Evolutionary conservation across 2,888 invertebrate species (phyloP).

Genomic region (Helleia helle): DNA sequence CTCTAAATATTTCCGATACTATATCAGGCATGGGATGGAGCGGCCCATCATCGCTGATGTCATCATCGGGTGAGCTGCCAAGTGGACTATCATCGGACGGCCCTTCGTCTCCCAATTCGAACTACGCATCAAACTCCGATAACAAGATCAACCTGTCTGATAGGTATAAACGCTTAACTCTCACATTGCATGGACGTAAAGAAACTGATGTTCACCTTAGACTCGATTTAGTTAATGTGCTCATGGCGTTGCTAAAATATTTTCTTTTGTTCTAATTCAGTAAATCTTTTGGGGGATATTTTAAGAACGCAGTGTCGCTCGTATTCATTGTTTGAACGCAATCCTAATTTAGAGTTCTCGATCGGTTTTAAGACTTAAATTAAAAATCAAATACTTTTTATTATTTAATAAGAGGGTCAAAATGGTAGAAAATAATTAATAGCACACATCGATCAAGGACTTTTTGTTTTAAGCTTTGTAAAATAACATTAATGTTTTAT

Average conservation of each 20-base stretch:
- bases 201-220: too few relatives aligned
- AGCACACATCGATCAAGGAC: background rate
- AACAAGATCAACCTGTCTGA: slow-evolving; percentile 37
- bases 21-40: slow-evolving; percentile 83
- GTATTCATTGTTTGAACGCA: background rate
- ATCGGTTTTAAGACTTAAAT: too few relatives aligned
- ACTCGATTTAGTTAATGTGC: background rate
- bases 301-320: slow-evolving; percentile 8
- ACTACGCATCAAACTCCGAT: slow-evolving; percentile 46
- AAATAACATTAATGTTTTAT: background rate
- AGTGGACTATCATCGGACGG: slow-evolving; percentile 81
- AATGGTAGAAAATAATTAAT: too few relatives aligned
- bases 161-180: slow-evolving; percentile 34
- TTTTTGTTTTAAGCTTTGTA: background rate
- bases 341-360: background rate
- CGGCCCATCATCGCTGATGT: slow-evolving; percentile 86
- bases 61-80: slow-evolving; percentile 68
- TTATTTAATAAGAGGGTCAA: too few relatives aligned
- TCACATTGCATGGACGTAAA: background rate
- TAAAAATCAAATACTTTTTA: too few relatives aligned
- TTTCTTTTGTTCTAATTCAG: background rate
- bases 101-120: slow-evolving; percentile 86
- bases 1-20: too few relatives aligned
- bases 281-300: background rate
- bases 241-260: background rate